Conservation (phyloP, 2,797 vertebrate genomes). For the Acanthopagrus latus region DNA sequence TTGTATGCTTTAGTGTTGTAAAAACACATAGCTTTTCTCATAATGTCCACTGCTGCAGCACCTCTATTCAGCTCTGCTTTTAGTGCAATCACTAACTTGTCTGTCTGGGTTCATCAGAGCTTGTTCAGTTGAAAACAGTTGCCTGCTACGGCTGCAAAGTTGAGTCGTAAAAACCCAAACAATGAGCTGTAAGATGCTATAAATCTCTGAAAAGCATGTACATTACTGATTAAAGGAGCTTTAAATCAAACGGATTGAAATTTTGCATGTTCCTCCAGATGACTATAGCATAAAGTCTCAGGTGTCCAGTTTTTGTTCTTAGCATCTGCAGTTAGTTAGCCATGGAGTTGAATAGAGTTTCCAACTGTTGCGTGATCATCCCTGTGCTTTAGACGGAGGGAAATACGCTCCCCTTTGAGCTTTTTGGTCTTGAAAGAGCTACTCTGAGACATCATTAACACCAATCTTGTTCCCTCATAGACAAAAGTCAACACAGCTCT, state of each 20-base stretch:
- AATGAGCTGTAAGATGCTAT: neutral
- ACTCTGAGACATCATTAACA: neutral
- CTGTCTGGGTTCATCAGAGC: neutral
- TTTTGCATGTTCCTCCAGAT: neutral
- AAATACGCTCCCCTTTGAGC: neutral
- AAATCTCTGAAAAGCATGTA: neutral
- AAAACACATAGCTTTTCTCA: no score
- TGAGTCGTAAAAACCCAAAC: neutral
- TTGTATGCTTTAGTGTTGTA: no score
- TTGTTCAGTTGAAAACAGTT: neutral
- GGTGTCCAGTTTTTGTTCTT: neutral
- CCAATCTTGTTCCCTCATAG: neutral
- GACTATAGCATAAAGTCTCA: neutral
- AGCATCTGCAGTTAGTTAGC: conserved; percentile 13
- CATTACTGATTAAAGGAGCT: neutral
- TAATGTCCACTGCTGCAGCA: no score
- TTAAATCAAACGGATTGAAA: neutral
- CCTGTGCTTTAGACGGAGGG: neutral
- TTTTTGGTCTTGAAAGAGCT: neutral
- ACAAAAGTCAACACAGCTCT: conserved; percentile 1
- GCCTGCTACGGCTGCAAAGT: neutral
- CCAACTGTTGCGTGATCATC: neutral
- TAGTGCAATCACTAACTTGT: no score
- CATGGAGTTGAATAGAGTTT: neutral
- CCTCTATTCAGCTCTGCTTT: no score